Evolutionary conservation across 2,113 vertebrate species (phyloP).

Genomic region (Nyctereutes procyonoides): DNA sequence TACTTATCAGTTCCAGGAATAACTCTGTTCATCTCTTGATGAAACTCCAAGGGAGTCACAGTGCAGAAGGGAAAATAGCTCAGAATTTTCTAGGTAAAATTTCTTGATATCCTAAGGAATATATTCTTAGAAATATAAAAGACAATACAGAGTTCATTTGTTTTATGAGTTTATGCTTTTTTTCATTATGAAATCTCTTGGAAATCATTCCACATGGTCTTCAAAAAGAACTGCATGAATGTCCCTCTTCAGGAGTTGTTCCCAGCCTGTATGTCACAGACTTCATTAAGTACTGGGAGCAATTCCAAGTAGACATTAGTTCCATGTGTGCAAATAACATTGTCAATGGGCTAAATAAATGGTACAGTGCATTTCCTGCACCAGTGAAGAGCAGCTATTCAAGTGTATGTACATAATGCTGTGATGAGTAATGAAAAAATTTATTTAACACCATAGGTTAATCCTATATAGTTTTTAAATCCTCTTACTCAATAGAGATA

Average conservation of each 20-base stretch:
- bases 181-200: neutral
- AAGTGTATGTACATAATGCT: neutral
- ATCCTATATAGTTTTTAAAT: neutral
- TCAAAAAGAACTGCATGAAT: neutral
- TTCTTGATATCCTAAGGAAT: neutral
- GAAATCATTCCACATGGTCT: neutral
- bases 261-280: neutral
- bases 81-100: slow-evolving; percentile 16
- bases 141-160: neutral
- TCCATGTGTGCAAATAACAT: neutral
- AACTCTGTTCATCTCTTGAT: neutral
- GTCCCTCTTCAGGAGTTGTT: neutral
- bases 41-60: neutral
- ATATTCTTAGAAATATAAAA: slow-evolving; percentile 49
- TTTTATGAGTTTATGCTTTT: slow-evolving; percentile 24
- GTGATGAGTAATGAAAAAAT: neutral
- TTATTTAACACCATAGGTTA: neutral
- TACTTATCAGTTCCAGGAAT: neutral
- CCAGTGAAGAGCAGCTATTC: neutral
- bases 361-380: neutral
- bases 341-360: neutral
- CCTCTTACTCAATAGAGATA: neutral
- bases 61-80: neutral
- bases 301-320: neutral
- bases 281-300: neutral